Conservation (phyloP, 2,888 invertebrate genomes). For the Chironomus riparius region DNA sequence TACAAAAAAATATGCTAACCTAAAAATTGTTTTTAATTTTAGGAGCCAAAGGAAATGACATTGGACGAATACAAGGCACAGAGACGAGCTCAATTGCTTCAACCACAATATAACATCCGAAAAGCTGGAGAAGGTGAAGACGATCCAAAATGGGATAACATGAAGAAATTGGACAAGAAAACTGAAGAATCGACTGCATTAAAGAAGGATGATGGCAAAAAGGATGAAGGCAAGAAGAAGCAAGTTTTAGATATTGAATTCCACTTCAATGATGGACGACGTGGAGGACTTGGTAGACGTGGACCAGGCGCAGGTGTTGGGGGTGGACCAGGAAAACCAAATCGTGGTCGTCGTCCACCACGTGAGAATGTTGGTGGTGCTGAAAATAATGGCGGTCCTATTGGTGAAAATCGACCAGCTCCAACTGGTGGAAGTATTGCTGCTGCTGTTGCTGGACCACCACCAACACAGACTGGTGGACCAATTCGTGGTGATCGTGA, state of each 20-base stretch:
- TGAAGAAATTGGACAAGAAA: slow-evolving; percentile 71
- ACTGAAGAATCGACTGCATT: slow-evolving; percentile 46
- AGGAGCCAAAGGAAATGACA: slow-evolving; percentile 78
- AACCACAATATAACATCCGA: slow-evolving; percentile 82
- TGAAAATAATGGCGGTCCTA: slow-evolving; percentile 30
- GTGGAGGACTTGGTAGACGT: slow-evolving; percentile 58
- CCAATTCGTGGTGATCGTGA: not conserved
- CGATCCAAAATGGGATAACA: slow-evolving; percentile 79
- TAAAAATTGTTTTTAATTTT: slow-evolving; percentile 32
- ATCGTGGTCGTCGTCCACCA: slow-evolving; percentile 31
- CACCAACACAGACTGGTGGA: not conserved
- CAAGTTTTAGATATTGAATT: slow-evolving; percentile 80
- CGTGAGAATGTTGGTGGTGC: slow-evolving; percentile 36
- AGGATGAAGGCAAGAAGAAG: slow-evolving; percentile 59
- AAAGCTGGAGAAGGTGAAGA: slow-evolving; percentile 93
- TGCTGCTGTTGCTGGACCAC: slow-evolving; percentile 15
- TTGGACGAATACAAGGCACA: slow-evolving; percentile 91
- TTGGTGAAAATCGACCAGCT: slow-evolving; percentile 23
- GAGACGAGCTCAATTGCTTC: slow-evolving; percentile 60
- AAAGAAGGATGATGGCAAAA: slow-evolving; percentile 37
- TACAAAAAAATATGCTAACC: no score
- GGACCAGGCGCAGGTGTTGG: slow-evolving; percentile 54
- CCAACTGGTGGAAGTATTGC: not conserved
- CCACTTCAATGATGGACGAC: slow-evolving; percentile 71
- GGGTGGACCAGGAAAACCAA: slow-evolving; percentile 14